Evolutionary conservation across 2,888 invertebrate genomes (phyloP), one percentile per base, ranked within the genome.

Genomic region (Scaptodrosophila latifasciaeformis): DNA sequence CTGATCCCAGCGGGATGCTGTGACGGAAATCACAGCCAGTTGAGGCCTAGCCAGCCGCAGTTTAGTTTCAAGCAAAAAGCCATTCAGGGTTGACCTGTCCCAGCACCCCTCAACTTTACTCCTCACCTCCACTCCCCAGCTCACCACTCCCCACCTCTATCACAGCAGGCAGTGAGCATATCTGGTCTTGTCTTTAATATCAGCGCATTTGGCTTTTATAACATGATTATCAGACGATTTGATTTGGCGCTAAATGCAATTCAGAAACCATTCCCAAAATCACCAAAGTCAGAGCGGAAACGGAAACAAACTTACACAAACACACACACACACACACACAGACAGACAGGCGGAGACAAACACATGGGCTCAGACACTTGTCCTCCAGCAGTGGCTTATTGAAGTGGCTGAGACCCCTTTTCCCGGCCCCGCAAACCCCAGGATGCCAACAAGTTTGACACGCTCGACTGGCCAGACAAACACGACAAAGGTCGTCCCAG

Each of bases 201-300:
- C 69, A 62, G 67, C 71, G 65, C 80, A 82, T 79, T 84, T 84
- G 82, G 84, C 85, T 84, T 85, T 85, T 86, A 79, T 86, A 85
- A 86, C 84, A 72, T 84, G 85, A 86, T 86, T 86, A 86, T 84
- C 84, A 70, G 81, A 77, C 85, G 84, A 86, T 86, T 86, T 84
- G 84, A 85, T 86, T 86, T 86, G 82, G 80, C 83, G 81, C 81
- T 81, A 80, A 83, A 82, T 82, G 75, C 71, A 81, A 79, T 79
- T 81, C 75, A 68, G 76, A 78, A 66, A 70, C 65, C 75, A 66
- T 5, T 68, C 6, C 37, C 17, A 37, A 13, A 34, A 15, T 34
- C 13, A 34, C 6, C 10, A 10, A 76, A 81, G 76, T 81, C 78
- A 81, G 67, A 65, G 62, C 56, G 48, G 54, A 58, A 66, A 71